Evolutionary conservation across 2,888 invertebrate species (phyloP).

Genomic region (Tenthredo amoena): DNA sequence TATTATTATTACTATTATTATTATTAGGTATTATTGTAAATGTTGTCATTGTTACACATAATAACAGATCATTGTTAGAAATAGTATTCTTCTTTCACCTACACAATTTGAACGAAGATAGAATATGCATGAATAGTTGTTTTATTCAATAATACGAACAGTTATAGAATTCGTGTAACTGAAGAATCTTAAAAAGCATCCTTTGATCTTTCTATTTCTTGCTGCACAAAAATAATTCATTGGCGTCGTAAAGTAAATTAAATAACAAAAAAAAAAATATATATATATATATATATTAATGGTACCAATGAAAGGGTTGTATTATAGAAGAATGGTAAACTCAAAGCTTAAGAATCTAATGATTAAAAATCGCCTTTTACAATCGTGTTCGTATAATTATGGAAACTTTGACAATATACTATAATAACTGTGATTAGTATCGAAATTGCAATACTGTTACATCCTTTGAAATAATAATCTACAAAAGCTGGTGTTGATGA

Average conservation of each 20-base stretch:
- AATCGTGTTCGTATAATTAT: background rate
- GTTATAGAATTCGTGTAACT: background rate
- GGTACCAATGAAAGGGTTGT: background rate
- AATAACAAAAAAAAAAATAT: background rate
- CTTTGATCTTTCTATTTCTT: background rate
- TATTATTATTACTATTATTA: background rate
- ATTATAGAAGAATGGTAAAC: background rate
- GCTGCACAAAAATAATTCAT: conserved; percentile 4
- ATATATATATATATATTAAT: background rate
- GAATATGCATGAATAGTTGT: background rate
- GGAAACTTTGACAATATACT: background rate
- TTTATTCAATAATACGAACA: background rate
- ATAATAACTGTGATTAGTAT: conserved; percentile 28
- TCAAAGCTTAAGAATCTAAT: background rate
- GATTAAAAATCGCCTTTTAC: background rate
- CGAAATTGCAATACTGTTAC: conserved; percentile 25
- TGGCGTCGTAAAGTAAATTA: background rate
- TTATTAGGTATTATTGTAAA: background rate
- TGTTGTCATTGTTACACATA: background rate
- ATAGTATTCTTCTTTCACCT: background rate
- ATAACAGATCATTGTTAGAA: background rate
- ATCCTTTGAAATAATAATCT: background rate
- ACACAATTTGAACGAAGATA: background rate
- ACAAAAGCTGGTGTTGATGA: background rate
- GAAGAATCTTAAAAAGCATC: background rate